A percentile compares a stretch with the other conserved stretches of the same genome.
Evolutionary conservation across 2,888 invertebrate genomes (phyloP).

Genomic region (Drosophila demipolita): DNA sequence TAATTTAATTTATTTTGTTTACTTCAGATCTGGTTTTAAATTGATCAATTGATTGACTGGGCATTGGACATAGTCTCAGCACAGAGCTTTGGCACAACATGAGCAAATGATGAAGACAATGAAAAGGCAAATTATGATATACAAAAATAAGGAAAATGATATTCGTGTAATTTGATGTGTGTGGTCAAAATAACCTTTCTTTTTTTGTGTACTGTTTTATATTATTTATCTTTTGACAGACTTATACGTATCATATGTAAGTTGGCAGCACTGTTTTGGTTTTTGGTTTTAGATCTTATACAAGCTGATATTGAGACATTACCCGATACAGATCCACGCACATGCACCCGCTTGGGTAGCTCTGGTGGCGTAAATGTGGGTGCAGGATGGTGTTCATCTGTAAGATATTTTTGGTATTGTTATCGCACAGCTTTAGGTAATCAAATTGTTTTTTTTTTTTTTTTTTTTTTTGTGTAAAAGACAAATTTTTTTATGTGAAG

Average conservation of each 20-base stretch:
- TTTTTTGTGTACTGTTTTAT: constrained; percentile 23
- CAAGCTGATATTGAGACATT: constrained; percentile 63
- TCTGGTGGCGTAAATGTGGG: constrained; percentile 99
- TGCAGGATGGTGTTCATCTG: constrained; percentile 99
- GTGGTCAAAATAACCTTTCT: constrained; percentile 73
- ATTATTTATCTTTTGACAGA: constrained; percentile 25
- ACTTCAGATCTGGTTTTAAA: constrained; percentile 8
- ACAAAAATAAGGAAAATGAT: constrained; percentile 19
- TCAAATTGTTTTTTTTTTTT: constrained; percentile 39
- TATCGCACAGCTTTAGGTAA: constrained; percentile 86
- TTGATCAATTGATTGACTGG: constrained; percentile 8
- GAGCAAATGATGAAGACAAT: constrained; percentile 32
- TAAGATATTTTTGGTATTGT: constrained; percentile 87
- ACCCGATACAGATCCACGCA: constrained; percentile 91
- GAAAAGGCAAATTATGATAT: constrained; percentile 45
- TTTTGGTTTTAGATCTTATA: constrained; percentile 27
- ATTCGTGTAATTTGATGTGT: constrained; percentile 18
- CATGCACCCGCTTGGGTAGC: constrained; percentile 99
- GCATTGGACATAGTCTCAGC: constrained; percentile 10
- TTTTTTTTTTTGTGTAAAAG: constrained; percentile 51
- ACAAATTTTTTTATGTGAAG: constrained; percentile 60
- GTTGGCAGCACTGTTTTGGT: constrained; percentile 21
- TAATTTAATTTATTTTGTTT: constrained; percentile 19
- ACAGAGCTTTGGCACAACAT: constrained; percentile 11
- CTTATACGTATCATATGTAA: constrained; percentile 27